Percentiles rank a stretch among this genome's conserved stretches.
Conservation (phyloP, 2,888 invertebrate species). For the Pterobdella sp. region DNA sequence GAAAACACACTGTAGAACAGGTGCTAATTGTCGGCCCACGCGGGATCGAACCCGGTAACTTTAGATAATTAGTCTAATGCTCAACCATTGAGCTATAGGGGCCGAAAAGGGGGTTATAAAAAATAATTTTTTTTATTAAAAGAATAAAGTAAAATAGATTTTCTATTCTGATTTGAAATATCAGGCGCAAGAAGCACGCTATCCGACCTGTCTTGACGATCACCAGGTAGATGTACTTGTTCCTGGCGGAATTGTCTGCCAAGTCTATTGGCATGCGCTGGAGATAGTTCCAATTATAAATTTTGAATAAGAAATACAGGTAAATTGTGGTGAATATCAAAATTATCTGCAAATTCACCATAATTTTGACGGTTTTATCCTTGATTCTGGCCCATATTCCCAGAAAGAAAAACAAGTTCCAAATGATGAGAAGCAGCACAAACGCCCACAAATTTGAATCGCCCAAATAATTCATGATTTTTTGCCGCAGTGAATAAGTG, state of each 20-base stretch:
- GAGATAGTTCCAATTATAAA: neutral
- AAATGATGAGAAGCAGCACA: conserved; percentile 18
- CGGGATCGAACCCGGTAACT: too few relatives aligned
- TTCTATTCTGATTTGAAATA: neutral
- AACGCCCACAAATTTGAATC: conserved; percentile 4
- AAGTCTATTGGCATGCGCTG: conserved; percentile 24
- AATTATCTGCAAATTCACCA: conserved; percentile 4
- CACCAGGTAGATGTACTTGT: conserved; percentile 19
- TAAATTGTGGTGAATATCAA: neutral
- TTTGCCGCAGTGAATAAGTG: too few relatives aligned
- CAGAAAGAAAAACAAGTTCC: conserved; percentile 14
- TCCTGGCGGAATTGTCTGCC: conserved; percentile 19
- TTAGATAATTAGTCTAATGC: too few relatives aligned
- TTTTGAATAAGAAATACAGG: neutral
- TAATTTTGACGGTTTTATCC: conserved; percentile 20
- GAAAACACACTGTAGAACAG: too few relatives aligned
- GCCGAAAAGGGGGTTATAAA: too few relatives aligned
- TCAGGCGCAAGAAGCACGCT: too few relatives aligned
- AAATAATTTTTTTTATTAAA: too few relatives aligned
- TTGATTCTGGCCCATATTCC: conserved; percentile 25
- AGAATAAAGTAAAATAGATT: neutral
- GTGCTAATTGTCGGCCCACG: too few relatives aligned
- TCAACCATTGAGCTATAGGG: too few relatives aligned
- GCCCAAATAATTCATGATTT: neutral
- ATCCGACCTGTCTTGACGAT: conserved; percentile 23